Evolutionary conservation across 2,888 invertebrate species (phyloP).

Genomic region (Fragum fragum): DNA sequence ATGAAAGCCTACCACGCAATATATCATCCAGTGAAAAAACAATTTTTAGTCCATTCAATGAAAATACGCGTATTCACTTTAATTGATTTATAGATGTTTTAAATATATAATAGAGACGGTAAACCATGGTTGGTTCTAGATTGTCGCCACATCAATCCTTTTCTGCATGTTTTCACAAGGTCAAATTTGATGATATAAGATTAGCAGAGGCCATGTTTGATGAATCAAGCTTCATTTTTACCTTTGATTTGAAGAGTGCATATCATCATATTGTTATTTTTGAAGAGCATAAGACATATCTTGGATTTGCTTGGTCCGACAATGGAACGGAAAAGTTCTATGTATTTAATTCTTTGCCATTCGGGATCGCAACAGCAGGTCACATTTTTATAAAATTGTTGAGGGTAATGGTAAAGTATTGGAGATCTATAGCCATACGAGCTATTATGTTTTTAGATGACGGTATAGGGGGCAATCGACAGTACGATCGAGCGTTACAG

Average conservation of each 20-base stretch:
- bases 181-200: conserved; percentile 46
- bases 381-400: conserved; percentile 12
- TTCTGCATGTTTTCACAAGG: conserved; percentile 35
- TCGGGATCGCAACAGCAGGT: conserved; percentile 17
- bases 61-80: too few relatives aligned
- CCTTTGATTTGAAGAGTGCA: conserved; percentile 39
- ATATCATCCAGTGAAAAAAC: too few relatives aligned
- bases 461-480: background rate
- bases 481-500: background rate
- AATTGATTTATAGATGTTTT: too few relatives aligned
- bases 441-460: background rate
- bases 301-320: conserved; percentile 34
- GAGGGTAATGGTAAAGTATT: background rate
- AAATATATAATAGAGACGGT: too few relatives aligned
- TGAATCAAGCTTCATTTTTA: conserved; percentile 15
- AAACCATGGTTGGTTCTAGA: conserved; percentile 42
- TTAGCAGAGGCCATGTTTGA: conserved; percentile 39
- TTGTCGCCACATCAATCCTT: conserved; percentile 40
- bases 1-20: too few relatives aligned
- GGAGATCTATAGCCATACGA: background rate
- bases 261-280: conserved; percentile 47
- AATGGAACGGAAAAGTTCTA: conserved; percentile 11
- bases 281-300: conserved; percentile 11
- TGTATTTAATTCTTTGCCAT: conserved; percentile 34
- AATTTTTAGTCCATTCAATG: too few relatives aligned